Evolutionary conservation across 1,140 invertebrate species (phyloP).

Genomic region (Lordiphosa clarofinis): DNA sequence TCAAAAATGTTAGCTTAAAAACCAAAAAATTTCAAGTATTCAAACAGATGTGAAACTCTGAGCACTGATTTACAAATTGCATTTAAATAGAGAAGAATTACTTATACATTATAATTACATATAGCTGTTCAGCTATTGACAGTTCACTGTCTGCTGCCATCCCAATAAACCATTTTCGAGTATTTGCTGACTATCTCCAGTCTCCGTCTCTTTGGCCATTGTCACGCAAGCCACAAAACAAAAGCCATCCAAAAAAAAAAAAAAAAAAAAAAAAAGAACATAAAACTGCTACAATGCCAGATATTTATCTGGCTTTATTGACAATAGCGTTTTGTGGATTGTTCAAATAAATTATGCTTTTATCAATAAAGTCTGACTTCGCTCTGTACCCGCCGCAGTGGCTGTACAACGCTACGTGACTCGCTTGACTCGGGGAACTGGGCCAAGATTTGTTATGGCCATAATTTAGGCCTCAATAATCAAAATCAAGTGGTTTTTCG

Average conservation of each 20-base stretch:
- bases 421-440: constrained; percentile 45
- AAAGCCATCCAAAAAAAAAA: constrained; percentile 23
- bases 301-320: constrained; percentile 77
- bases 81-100: no score
- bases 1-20: no score
- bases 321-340: constrained; percentile 77
- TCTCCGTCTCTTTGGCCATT: constrained; percentile 27
- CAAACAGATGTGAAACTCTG: no score
- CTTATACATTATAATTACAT: no score
- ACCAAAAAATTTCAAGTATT: no score
- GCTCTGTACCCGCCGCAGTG: not conserved
- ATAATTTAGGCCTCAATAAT: constrained; percentile 53
- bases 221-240: constrained; percentile 63
- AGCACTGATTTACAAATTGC: no score
- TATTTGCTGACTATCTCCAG: constrained; percentile 11
- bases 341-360: constrained; percentile 77
- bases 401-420: constrained; percentile 53
- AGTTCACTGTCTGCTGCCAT: constrained; percentile 22
- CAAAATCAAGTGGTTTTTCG: constrained; percentile 56
- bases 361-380: constrained; percentile 64
- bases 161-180: constrained; percentile 32
- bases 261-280: constrained; percentile 26
- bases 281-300: constrained; percentile 64
- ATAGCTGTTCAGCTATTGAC: not conserved
- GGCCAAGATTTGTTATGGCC: constrained; percentile 68